Evolutionary conservation across 2,797 vertebrate genomes (phyloP).

Genomic region (Hapalemur alaotrensis): DNA sequence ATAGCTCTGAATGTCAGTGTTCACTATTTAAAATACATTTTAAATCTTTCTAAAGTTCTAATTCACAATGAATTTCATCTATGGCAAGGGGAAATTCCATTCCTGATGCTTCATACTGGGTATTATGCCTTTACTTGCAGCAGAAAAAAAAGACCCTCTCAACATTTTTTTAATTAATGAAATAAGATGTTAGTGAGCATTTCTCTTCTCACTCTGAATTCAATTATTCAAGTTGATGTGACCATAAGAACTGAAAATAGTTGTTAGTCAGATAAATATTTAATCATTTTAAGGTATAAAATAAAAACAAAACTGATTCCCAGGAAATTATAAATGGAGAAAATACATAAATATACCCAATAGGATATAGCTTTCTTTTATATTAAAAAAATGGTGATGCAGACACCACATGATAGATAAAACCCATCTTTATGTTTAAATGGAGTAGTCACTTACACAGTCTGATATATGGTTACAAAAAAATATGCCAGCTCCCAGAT

Average conservation of each 20-base stretch:
- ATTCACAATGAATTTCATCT: conserved; percentile 73
- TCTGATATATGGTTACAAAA: not conserved
- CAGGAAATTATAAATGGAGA: not conserved
- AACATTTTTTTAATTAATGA: conserved; percentile 14
- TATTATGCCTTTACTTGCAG: not conserved
- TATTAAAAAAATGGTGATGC: not conserved
- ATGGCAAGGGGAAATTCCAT: conserved; percentile 19
- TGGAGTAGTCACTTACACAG: not conserved
- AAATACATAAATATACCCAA: not conserved
- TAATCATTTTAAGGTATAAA: not conserved
- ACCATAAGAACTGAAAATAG: not conserved
- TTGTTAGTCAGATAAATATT: not conserved
- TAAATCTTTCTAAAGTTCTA: conserved; percentile 67
- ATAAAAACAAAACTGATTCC: not conserved
- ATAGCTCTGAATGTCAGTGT: conserved; percentile 76
- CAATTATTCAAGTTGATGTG: not conserved
- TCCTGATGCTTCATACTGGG: not conserved
- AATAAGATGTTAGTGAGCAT: not conserved
- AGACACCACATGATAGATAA: not conserved
- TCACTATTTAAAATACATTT: conserved; percentile 77
- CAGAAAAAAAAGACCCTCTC: not conserved
- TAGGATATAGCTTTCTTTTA: not conserved
- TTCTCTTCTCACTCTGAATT: not conserved
- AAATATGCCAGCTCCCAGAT: not conserved
- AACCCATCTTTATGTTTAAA: not conserved